phyloP scores from a whole-genome alignment of 2,888 invertebrate genomes.

The Sympetrum striolatum region DNA sequence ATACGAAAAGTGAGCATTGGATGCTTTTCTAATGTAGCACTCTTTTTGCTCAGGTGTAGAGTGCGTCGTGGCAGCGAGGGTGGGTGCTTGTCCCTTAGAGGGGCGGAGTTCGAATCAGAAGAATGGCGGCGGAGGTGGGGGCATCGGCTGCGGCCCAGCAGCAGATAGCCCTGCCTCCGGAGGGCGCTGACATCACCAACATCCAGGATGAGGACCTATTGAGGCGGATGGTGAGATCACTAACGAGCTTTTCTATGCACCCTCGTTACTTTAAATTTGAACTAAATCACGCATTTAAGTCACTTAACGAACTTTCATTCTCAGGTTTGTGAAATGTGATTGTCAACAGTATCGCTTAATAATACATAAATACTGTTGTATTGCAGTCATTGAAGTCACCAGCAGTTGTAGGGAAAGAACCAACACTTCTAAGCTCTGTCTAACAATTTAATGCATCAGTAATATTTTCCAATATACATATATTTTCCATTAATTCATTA shows the following conservation, averaged over 20 bases:
- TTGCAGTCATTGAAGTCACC: neutral
- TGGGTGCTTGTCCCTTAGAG: neutral
- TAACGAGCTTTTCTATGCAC: neutral
- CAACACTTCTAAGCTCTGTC: slow-evolving; percentile 16
- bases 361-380: neutral
- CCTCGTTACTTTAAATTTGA: neutral
- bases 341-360: neutral
- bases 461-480: neutral
- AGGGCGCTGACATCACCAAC: slow-evolving; percentile 66
- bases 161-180: slow-evolving; percentile 44
- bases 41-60: neutral
- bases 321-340: neutral
- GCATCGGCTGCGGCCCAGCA: slow-evolving; percentile 53
- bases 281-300: neutral
- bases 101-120: neutral
- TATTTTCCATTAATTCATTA: slow-evolving; percentile 14
- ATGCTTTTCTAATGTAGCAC: neutral
- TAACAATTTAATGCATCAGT: slow-evolving; percentile 34
- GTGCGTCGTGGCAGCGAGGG: slow-evolving; percentile 22
- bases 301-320: too few species aligned
- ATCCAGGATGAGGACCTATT: slow-evolving; percentile 80
- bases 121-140: slow-evolving; percentile 58
- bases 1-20: too few species aligned
- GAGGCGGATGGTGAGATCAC: slow-evolving; percentile 73
- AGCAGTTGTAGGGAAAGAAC: neutral